Base-by-base conservation (phyloP, 2,888 invertebrate genomes). In the Chaetogeoica ovagalla region DNA sequence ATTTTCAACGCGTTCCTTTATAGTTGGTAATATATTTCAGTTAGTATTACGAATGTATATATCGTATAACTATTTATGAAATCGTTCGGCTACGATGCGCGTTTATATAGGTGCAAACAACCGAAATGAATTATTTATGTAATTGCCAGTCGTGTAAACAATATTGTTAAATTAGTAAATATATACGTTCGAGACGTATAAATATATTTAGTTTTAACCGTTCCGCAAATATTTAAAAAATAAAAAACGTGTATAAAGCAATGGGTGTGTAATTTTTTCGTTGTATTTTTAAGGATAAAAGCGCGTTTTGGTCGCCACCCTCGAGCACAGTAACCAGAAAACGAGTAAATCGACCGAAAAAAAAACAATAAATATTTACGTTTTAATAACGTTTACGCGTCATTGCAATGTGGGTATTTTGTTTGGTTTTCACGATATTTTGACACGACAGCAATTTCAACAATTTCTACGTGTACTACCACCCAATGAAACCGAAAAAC, bases 141-240 rank as follows among this genome's bases (percentile, higher is more conserved):
- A 21, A 48, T 48, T 6, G 48, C 13, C 48, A 15, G 48, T 66
- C 43, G 21, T 65, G 66, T 71, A 59, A 23, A 60, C 59, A 71
- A 71, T 71, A 71, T 71, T 17, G 43, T 43, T 66, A 21, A 66
- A 66, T 48, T 48, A 21, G 43, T 66, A 48, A 43, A 48, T 30
- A 65, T 43, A 43, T 8, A 63, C 37, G 37, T 63, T 9, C 37
- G 11, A 15, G 11, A 15, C 15, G 48, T 48, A 13, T 6, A 43
- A 9, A 43, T 48, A 48, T 48, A 48, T 48, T 48, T 15, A 13
- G 3, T 48, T 48, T 48, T 13, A 48, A 48, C 48, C 48, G 48
- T 13, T 7, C 13, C 2, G 48, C 13, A 1, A 48, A 13, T 15
- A 11, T 13, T 48, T 11, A 13, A 1, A 48, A 48, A 48, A 48